Conservation (phyloP, 2,797 vertebrate genomes). For the Coendou prehensilis region DNA sequence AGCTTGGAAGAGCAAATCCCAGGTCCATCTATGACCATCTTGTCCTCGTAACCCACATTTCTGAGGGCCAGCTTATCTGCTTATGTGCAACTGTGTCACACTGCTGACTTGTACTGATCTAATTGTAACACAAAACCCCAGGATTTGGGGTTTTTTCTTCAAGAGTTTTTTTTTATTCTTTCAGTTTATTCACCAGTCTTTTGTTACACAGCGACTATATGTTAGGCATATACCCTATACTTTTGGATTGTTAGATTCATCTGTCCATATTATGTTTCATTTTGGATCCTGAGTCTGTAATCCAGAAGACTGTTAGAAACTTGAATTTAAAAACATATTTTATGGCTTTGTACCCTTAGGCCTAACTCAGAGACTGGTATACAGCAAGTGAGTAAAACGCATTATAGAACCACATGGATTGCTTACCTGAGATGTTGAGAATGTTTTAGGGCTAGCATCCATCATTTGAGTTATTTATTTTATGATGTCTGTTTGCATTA, state of each 20-base stretch:
- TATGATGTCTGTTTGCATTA: neutral
- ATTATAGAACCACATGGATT: neutral
- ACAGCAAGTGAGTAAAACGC: neutral
- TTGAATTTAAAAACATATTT: neutral
- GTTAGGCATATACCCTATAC: no score
- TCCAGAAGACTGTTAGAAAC: neutral
- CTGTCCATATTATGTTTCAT: neutral
- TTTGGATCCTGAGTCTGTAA: constrained; percentile 3
- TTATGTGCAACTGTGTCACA: neutral
- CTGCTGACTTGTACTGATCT: neutral
- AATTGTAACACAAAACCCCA: neutral
- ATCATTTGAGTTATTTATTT: neutral
- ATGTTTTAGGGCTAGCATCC: neutral
- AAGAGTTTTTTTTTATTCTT: neutral
- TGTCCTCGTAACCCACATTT: neutral
- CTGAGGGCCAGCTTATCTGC: neutral
- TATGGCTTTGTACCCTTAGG: neutral
- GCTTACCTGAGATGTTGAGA: neutral
- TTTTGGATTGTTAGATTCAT: neutral
- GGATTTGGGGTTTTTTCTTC: neutral
- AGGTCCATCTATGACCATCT: neutral
- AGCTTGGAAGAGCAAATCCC: neutral
- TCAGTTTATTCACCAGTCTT: neutral
- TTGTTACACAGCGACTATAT: neutral
- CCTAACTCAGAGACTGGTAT: neutral